Base-by-base conservation (phyloP, 2,888 invertebrate species). In the Caenorhabditis uteleia region DNA sequence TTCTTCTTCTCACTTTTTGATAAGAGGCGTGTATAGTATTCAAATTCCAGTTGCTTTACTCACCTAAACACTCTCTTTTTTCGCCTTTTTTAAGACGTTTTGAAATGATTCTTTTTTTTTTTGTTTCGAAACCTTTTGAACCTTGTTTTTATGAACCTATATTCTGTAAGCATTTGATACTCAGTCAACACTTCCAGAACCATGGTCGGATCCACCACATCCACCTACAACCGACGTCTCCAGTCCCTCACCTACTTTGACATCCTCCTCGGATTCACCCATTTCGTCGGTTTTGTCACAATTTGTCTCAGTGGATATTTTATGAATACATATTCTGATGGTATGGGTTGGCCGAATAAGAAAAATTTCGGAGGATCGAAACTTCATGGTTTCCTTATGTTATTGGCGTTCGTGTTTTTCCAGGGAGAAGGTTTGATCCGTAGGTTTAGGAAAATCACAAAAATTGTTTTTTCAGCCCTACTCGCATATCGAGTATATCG, bases 351-450 rank as follows among this genome's bases (percentile, higher is more conserved):
- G 71, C 71, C 71, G n/a, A 14, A 21, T 1, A 34, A 55, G n/a
- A 43, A 21, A 3, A 33, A 42, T 14, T 42, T 18, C 1, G 20
- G 14, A 21, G 58, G 59, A 36, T 47, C 54, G 27, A 56, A 65
- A 20, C 44, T 70, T 21, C 73, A 73, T 38, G 73, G 61, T 33
- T 68, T 70, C 27, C 61, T 79, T 47, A 75, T 73, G 73, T 57
- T 68, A 16, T 42, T 68, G 21, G 77, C 68, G 14, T 54, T 79
- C 12, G 68, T 79, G 7, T 75, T 77, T 55, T 67, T 77, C 31
- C 78, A 79, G 54, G 79, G 79, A 51, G 79, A 79, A 71, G 77
- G 78, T 76, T 23, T 38, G 50, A 23, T 21, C 25, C 2, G 5
- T 7, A 3, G 21, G 25, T 18, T 26, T 23, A 16, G n/a, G 10